Evolutionary conservation across 1,140 invertebrate species (phyloP).

Genomic region (Bombus breviceps): DNA sequence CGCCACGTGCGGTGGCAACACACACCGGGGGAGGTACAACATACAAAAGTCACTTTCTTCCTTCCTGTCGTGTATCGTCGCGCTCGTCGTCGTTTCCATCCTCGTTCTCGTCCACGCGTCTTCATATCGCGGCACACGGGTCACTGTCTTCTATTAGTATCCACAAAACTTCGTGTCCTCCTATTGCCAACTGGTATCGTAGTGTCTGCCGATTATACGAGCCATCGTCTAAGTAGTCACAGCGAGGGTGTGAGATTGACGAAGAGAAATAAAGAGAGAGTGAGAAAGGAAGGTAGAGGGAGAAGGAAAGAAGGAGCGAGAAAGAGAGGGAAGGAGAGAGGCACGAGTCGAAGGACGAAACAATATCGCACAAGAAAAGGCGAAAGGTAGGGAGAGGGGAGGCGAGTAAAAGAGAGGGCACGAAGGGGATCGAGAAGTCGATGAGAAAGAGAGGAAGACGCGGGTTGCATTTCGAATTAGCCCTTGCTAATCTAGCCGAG

Average conservation of each 20-base stretch:
- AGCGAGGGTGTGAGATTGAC: constrained; percentile 6
- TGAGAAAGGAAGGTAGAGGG: constrained; percentile 3
- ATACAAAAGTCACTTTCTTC: constrained; percentile 68
- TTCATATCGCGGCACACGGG: not conserved
- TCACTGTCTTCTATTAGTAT: not conserved
- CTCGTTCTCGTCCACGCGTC: constrained; percentile 16
- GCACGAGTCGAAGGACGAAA: constrained; percentile 45
- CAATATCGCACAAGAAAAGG: constrained; percentile 29
- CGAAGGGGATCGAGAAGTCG: constrained; percentile 26
- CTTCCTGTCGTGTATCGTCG: constrained; percentile 51
- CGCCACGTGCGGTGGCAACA: constrained; percentile 80
- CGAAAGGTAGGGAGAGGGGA: constrained; percentile 27
- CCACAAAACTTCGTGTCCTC: not conserved
- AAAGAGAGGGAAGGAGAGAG: constrained; percentile 55
- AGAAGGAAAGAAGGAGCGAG: constrained; percentile 38
- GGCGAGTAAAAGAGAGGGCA: constrained; percentile 19
- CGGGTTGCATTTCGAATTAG: constrained; percentile 55
- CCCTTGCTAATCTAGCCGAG: constrained; percentile 64
- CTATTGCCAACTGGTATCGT: not conserved
- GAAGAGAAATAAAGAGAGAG: constrained; percentile 3
- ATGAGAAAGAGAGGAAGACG: constrained; percentile 44
- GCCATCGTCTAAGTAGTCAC: constrained; percentile 16
- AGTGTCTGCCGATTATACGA: constrained; percentile 25
- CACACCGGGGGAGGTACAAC: constrained; percentile 56
- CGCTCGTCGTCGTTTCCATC: constrained; percentile 30